phyloP scores from a whole-genome alignment of 2,797 vertebrate genomes.

The Enteromius unitaeniatus region DNA sequence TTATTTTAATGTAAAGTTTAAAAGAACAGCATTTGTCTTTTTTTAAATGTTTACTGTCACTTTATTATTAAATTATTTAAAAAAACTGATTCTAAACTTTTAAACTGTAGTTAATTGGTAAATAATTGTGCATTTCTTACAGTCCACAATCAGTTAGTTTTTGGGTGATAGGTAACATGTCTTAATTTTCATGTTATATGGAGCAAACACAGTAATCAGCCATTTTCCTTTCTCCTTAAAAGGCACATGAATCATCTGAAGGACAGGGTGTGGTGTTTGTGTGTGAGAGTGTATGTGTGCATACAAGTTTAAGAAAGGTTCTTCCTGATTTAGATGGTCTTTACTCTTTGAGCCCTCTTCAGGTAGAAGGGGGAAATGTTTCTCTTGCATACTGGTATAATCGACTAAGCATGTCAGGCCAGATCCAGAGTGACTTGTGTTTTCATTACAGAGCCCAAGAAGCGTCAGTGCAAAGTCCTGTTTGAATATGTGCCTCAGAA shows the following conservation, averaged over 20 bases:
- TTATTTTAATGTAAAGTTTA: background rate
- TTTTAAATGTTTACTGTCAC: background rate
- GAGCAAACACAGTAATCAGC: background rate
- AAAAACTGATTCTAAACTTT: background rate
- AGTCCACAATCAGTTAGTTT: background rate
- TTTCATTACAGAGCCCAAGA: conserved; percentile 83
- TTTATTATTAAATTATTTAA: background rate
- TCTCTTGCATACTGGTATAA: background rate
- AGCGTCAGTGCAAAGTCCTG: conserved; percentile 86
- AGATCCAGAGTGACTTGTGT: conserved; percentile 30
- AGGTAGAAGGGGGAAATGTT: conserved; percentile 1
- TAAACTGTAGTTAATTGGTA: background rate
- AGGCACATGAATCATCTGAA: conserved; percentile 21
- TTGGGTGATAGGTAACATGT: background rate
- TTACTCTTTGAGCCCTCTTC: conserved; percentile 26
- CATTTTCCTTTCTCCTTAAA: background rate
- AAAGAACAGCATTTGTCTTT: background rate
- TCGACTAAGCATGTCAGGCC: conserved; percentile 42
- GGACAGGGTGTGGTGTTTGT: conserved; percentile 36
- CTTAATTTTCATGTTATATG: background rate
- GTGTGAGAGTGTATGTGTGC: conserved; percentile 30
- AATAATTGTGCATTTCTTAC: background rate
- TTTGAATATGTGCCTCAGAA: conserved; percentile 91
- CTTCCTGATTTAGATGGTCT: conserved; percentile 8
- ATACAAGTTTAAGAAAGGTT: background rate